Conservation (phyloP, 2,113 vertebrate genomes). For the Polypterus bichir region DNA sequence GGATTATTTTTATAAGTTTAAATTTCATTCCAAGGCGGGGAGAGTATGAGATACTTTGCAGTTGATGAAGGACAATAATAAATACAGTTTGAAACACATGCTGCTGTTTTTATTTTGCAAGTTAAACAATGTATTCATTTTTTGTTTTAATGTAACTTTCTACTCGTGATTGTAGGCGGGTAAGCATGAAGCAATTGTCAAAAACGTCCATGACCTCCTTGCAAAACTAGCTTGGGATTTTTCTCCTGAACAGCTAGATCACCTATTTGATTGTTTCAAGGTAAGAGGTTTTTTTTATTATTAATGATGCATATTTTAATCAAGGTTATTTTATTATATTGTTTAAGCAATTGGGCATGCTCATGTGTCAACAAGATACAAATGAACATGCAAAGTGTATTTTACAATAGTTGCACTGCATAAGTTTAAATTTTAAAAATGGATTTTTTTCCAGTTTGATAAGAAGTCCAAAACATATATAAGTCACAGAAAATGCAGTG, state of each 20-base stretch:
- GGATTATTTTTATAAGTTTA: too few relatives aligned
- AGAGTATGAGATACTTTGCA: too few relatives aligned
- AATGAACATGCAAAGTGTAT: not conserved
- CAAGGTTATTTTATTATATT: too few relatives aligned
- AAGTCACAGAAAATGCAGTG: too few relatives aligned
- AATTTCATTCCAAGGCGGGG: too few relatives aligned
- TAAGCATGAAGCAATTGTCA: conserved; percentile 97
- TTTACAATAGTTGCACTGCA: not conserved
- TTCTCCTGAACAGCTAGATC: conserved; percentile 95
- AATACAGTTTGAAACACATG: not conserved
- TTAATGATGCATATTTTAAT: too few relatives aligned
- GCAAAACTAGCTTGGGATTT: conserved; percentile 98
- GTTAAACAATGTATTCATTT: not conserved
- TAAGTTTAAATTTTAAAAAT: too few relatives aligned
- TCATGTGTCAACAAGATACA: too few relatives aligned
- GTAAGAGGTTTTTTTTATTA: conserved; percentile 37
- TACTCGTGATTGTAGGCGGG: conserved; percentile 61
- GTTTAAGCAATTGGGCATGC: too few relatives aligned
- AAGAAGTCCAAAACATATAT: too few relatives aligned
- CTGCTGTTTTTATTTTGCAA: not conserved
- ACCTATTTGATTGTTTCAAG: conserved; percentile 98
- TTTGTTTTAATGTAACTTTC: not conserved
- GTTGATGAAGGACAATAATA: not conserved
- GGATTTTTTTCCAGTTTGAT: too few relatives aligned
- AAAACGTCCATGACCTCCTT: conserved; percentile 94